A percentile compares a stretch with the other conserved stretches of the same genome.
Conservation (phyloP, 2,888 invertebrate genomes). For the Scaptomyza flava region DNA sequence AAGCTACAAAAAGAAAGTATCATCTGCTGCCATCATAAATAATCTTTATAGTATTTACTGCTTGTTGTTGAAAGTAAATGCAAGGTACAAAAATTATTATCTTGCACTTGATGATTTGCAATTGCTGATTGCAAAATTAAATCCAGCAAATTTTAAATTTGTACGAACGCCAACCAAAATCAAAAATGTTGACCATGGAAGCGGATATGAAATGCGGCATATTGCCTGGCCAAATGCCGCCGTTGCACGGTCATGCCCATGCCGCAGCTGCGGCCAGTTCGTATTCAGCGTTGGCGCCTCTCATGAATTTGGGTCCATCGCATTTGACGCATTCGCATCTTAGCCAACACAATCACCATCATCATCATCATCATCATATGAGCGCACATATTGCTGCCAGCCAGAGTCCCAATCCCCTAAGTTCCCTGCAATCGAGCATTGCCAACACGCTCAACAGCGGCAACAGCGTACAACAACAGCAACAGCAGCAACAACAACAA, state of each 20-base stretch:
- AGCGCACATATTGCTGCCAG: slow-evolving; percentile 82
- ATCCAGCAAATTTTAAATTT: not conserved
- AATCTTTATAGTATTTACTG: too few species aligned
- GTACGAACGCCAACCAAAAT: not conserved
- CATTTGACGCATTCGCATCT: slow-evolving; percentile 87
- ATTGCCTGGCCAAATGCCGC: slow-evolving; percentile 93
- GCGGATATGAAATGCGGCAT: slow-evolving; percentile 95
- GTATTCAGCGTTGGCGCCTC: slow-evolving; percentile 91
- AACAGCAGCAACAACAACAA: slow-evolving; percentile 72
- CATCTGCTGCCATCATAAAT: not conserved
- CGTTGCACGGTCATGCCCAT: slow-evolving; percentile 89
- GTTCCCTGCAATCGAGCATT: slow-evolving; percentile 82
- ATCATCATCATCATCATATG: slow-evolving; percentile 86
- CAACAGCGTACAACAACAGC: slow-evolving; percentile 65
- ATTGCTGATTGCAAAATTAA: not conserved
- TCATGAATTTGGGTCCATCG: slow-evolving; percentile 88
- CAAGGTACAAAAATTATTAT: slow-evolving; percentile 2
- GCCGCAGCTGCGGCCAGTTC: slow-evolving; percentile 79
- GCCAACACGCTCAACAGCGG: slow-evolving; percentile 73
- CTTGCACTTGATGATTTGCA: slow-evolving; percentile 7
- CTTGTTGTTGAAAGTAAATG: slow-evolving; percentile 15
- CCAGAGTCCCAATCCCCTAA: slow-evolving; percentile 81
- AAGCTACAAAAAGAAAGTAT: slow-evolving; percentile 19
- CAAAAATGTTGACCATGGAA: slow-evolving; percentile 95
- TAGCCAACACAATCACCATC: slow-evolving; percentile 87